Base-by-base conservation (phyloP, 2,113 vertebrate genomes). In the Dromaius novaehollandiae region DNA sequence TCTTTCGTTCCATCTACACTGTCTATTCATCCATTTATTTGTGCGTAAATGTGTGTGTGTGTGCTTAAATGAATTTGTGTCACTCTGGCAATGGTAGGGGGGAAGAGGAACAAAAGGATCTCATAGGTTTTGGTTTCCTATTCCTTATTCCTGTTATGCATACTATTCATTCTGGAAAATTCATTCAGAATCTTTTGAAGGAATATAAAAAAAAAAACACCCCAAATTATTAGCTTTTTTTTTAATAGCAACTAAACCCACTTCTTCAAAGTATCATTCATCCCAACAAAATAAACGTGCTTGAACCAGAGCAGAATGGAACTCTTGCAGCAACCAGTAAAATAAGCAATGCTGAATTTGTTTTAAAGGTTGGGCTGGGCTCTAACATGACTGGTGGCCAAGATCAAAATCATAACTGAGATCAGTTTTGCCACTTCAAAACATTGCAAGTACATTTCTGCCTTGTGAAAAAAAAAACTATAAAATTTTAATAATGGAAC, bases 11-110 rank as follows among this genome's bases (percentile, higher is more conserved):
- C 82, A 64, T 63, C 96, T 80, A 86, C 64, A 88, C 90, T 94
- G 93, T 76, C 94, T 89, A 93, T 90, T 93, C 82, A 91, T 90
- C 92, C 87, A 85, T 96, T 98, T 95, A 96, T 94, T 96, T 92
- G 63, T 87, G 94, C 66, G 64, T 87, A 97, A 97, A 92, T 93
- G 95, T 88, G 90, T 70, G 95, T 87, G 89, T 64, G 71, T 85
- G 92, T 15, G 56, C 79, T 82, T 92, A 96, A 96, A 95, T 82
- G 75, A 78, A 84, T 95, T 85, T 91, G 42, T 94, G 94, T 92
- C 83, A 89, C 82, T 64, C 63, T 91, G 84, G 48, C 75, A 71
- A 51, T 32, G 42, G 42, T 28, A 42, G 56, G 93, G 44, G 48
- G n/a, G 40, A 25, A n/a, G 19, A 50, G n/a, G n/a, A 53, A 92